Evolutionary conservation across 30 jellyfish, hydroid and myxozoan species (phyloP), one percentile per base, ranked within the genome.

Genomic region (Aurelia sp.): DNA sequence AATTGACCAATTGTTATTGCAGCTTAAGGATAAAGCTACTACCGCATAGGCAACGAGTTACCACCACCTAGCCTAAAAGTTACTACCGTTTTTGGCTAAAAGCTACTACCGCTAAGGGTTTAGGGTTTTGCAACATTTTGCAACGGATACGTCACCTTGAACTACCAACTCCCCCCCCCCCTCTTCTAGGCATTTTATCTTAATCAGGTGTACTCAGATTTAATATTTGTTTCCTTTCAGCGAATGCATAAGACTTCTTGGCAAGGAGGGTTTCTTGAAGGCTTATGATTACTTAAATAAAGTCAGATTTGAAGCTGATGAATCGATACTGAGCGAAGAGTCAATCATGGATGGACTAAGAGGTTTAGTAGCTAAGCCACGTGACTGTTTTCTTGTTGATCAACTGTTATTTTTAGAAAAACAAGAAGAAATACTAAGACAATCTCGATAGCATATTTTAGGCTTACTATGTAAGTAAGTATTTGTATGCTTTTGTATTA

Each of bases 211-310:
- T 38, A 7, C 50, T 38, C 50, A 38, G 9, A 9, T 59, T 33
- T 17, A 20, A 47, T 21, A 5, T 60, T 63, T 8, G n/a, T 66
- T 77, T 55, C 66, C 71, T 63, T 63, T 16, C 63, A 91, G 98
- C 17, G 98, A 91, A 64, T 85, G 98, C 91, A 86, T 60, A 38
- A 81, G 96, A n/a, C 88, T 91, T 24, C 98, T 91, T 59, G 98
- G 98, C 16, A 89, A 50, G 22, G 96, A 85, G n/a, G 95, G 87
- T 4, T 91, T 91, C 73, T 70, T 64, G 22, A 78, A 67, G 50
- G 96, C 90, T 15, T 91, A 91, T 85, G 86, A 79, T 20, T 91
- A 84, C 52, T 68, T 91, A n/a, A 85, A 84, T 11, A 60, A 74
- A 61, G 76, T 80, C 19, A 53, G 95, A 27, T 91, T 91, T 50